A percentile compares a stretch with the other conserved stretches of the same genome.
Conservation (phyloP, 2,797 vertebrate genomes). For the Loriculus beryllinus region DNA sequence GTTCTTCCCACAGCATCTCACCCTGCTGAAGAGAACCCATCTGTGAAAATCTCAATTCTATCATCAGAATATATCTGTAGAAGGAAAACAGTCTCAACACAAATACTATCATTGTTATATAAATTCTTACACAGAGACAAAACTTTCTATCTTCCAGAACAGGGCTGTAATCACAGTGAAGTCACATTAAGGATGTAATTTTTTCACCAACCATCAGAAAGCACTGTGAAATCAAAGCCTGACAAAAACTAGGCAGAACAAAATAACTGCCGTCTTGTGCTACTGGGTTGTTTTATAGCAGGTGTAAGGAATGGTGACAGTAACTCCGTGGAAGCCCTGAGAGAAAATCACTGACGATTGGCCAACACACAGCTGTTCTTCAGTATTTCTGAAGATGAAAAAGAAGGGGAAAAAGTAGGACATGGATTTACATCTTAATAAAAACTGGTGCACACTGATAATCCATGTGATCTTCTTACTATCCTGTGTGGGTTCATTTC, state of each 20-base stretch:
- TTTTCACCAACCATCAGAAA: background rate
- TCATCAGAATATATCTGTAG: background rate
- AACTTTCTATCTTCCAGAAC: background rate
- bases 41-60: background rate
- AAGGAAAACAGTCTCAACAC: background rate
- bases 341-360: background rate
- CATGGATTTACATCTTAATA: background rate
- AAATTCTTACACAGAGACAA: background rate
- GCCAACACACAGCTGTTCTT: background rate
- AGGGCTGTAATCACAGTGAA: background rate
- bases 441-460: background rate
- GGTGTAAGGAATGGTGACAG: accelerated
- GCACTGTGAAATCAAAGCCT: background rate
- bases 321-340: background rate
- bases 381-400: background rate
- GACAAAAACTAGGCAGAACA: background rate
- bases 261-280: accelerated
- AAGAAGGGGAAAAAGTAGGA: background rate
- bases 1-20: background rate
- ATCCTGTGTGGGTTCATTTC: accelerated
- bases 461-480: background rate
- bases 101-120: background rate
- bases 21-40: background rate
- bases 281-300: background rate
- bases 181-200: background rate